These are phyloP conservation scores for Amblyopsis rosae DNA, from an alignment of 2,113 vertebrate species.

Conservation along the genomic window DNA sequence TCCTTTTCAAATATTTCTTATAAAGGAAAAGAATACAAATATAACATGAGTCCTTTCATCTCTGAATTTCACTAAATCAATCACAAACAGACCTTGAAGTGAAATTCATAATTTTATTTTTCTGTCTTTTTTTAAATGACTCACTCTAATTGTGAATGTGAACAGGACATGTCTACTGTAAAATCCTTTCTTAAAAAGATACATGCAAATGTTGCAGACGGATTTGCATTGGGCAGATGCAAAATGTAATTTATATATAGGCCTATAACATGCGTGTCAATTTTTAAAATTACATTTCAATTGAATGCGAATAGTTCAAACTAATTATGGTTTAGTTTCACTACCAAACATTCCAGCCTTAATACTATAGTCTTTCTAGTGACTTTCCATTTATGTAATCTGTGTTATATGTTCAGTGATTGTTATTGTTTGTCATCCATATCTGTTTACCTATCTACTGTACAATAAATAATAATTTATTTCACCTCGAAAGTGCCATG, in stretches of 20 bases:
- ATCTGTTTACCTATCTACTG: too few relatives aligned
- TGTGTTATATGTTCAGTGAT: too few relatives aligned
- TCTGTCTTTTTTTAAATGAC: too few relatives aligned
- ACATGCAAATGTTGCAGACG: not conserved
- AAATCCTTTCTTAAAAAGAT: not conserved
- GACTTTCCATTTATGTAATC: too few relatives aligned
- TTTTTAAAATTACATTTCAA: too few relatives aligned
- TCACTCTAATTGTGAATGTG: not conserved
- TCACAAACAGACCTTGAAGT: not conserved
- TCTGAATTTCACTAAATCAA: not conserved
- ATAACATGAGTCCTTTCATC: not conserved
- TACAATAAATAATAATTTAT: too few relatives aligned
- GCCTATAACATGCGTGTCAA: too few relatives aligned
- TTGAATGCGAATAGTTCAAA: constrained; percentile 1
- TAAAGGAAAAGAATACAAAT: not conserved
- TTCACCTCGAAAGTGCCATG: too few relatives aligned
- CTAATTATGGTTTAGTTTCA: constrained; percentile 11
- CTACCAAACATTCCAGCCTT: too few relatives aligned
- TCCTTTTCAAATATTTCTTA: not conserved
- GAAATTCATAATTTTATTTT: not conserved
- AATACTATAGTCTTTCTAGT: too few relatives aligned
- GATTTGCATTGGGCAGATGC: not conserved
- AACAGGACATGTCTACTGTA: not conserved
- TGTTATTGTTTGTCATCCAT: too few relatives aligned
- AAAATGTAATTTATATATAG: too few relatives aligned